phyloP scores from a whole-genome alignment of 2,113 vertebrate species.

The Ibidorhyncha struthersii region DNA sequence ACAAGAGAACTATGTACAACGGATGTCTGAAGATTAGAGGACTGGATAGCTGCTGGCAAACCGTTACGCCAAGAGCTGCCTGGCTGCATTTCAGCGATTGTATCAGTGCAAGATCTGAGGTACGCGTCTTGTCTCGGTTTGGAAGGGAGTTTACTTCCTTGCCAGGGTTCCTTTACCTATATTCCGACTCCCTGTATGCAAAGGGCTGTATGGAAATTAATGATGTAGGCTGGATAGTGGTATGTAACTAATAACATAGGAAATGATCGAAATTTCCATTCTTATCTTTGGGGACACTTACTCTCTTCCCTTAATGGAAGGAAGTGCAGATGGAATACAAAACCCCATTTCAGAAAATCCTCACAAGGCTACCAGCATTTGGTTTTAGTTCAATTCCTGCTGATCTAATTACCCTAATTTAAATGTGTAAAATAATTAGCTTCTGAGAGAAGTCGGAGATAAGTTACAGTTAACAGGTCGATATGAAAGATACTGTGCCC shows the following conservation, averaged over 20 bases:
- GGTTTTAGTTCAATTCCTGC: constrained; percentile 5
- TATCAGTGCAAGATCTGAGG: neutral
- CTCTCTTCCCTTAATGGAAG: neutral
- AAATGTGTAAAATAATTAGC: constrained; percentile 23
- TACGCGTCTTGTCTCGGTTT: neutral
- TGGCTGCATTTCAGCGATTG: neutral
- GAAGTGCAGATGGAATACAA: neutral
- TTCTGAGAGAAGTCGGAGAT: neutral
- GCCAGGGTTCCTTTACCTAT: neutral
- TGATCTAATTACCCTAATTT: constrained; percentile 60
- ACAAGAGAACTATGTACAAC: rapidly evolving
- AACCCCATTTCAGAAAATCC: neutral
- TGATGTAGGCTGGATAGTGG: neutral
- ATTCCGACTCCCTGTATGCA: neutral
- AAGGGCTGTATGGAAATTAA: neutral
- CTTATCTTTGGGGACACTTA: neutral
- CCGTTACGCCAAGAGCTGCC: neutral
- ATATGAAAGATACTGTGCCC: neutral
- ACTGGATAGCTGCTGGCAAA: neutral
- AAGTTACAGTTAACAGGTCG: neutral
- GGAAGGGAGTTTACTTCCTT: neutral
- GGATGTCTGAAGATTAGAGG: neutral
- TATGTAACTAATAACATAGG: neutral
- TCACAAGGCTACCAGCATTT: neutral
- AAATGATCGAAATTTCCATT: neutral